Conservation (phyloP, 2,888 invertebrate species). For the Cyaniris semiargus region DNA sequence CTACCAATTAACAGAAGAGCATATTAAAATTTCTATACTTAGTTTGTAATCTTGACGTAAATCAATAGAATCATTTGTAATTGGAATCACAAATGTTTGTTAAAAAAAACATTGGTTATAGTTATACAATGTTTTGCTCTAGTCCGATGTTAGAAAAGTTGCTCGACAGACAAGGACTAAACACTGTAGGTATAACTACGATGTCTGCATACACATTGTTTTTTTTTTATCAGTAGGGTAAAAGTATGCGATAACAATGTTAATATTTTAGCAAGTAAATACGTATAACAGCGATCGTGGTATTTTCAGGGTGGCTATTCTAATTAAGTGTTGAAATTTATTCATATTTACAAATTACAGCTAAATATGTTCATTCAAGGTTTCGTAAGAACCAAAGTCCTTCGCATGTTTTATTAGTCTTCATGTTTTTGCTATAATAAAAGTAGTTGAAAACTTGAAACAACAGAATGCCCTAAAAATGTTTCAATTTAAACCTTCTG, state of each 20-base stretch:
- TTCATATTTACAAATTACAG: neutral
- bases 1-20: too few species aligned
- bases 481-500: neutral
- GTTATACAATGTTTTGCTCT: too few species aligned
- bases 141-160: too few species aligned
- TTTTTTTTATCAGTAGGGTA: neutral
- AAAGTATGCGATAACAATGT: neutral
- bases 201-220: too few species aligned
- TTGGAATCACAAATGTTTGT: too few species aligned
- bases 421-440: neutral
- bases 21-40: too few species aligned
- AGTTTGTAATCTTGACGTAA: too few species aligned
- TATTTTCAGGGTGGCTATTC: constrained; percentile 8
- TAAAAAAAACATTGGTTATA: too few species aligned
- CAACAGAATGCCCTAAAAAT: neutral
- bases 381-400: neutral
- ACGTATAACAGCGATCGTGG: neutral
- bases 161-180: too few species aligned
- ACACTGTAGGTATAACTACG: too few species aligned
- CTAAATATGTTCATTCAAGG: neutral
- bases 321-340: neutral
- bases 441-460: neutral
- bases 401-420: neutral
- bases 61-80: too few species aligned
- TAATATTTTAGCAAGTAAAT: neutral